Evolutionary conservation across 2,797 vertebrate genomes (phyloP).

Genomic region (Anguilla pacifica): DNA sequence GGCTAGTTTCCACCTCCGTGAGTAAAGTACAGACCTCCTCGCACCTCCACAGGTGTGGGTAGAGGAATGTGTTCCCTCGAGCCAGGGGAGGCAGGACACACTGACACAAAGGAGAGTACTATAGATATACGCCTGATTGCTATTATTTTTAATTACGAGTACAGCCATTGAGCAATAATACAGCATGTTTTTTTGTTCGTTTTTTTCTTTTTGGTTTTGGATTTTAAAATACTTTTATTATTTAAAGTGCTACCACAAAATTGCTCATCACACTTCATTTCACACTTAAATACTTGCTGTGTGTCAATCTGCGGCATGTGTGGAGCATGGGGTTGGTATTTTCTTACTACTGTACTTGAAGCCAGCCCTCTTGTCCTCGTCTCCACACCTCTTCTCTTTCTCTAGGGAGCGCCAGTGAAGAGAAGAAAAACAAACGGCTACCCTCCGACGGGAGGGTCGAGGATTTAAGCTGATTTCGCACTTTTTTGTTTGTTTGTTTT

Average conservation of each 20-base stretch:
- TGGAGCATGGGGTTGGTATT: not conserved
- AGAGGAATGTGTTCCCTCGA: not conserved
- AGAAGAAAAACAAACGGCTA: not conserved
- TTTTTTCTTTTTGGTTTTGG: not conserved
- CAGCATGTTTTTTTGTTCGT: not conserved
- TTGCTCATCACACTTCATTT: not conserved
- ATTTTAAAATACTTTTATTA: not conserved
- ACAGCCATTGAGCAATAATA: not conserved
- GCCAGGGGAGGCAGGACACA: not conserved
- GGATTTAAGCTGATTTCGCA: not conserved
- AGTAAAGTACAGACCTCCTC: not conserved
- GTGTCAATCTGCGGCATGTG: not conserved
- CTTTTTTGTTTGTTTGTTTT: not conserved
- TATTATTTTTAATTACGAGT: not conserved
- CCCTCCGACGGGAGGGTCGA: not conserved
- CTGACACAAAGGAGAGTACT: not conserved
- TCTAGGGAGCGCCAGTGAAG: not conserved
- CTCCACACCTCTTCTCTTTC: not conserved
- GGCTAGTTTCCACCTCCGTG: not conserved
- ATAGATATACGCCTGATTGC: not conserved
- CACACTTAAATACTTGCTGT: not conserved
- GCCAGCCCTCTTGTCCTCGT: not conserved
- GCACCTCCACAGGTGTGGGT: not conserved
- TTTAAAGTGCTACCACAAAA: no score
- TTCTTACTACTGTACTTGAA: conserved; percentile 7